These are phyloP conservation scores for Amphipoea lucens DNA, from an alignment of 2,888 invertebrate species.

Conservation along the genomic window DNA sequence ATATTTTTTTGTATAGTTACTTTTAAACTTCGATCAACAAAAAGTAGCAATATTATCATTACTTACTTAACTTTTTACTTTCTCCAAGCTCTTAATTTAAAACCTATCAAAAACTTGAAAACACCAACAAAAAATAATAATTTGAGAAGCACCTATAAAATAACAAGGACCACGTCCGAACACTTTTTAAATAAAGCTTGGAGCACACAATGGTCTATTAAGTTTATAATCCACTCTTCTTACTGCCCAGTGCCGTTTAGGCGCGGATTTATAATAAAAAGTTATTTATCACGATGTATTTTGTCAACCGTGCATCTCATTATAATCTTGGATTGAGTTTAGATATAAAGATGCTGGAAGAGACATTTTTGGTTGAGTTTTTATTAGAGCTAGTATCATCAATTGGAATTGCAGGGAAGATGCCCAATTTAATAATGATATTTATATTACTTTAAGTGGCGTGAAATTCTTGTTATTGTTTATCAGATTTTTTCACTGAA, in stretches of 20 bases:
- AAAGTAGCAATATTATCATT: constrained; percentile 6
- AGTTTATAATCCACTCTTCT: constrained; percentile 76
- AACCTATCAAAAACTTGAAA: constrained; percentile 18
- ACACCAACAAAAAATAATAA: constrained; percentile 46
- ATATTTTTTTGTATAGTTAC: neutral
- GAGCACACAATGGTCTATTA: constrained; percentile 73
- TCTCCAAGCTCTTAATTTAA: constrained; percentile 39
- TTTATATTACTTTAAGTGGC: neutral
- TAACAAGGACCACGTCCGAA: constrained; percentile 76
- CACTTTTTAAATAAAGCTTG: constrained; percentile 64
- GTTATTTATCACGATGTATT: constrained; percentile 76
- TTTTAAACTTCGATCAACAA: constrained; percentile 1
- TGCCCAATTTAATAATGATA: neutral
- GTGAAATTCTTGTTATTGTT: neutral
- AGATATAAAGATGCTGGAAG: constrained; percentile 49
- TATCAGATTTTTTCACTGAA: neutral
- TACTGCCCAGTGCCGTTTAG: constrained; percentile 74
- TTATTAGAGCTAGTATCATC: neutral
- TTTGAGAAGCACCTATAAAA: constrained; percentile 50
- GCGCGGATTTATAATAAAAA: constrained; percentile 79
- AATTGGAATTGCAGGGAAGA: neutral
- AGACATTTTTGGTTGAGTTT: neutral
- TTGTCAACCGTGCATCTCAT: constrained; percentile 87
- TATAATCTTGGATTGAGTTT: constrained; percentile 69
- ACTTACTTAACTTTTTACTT: constrained; percentile 19